Conservation (phyloP, 2,888 invertebrate genomes). For the Marasmarcha lunaedactyla region DNA sequence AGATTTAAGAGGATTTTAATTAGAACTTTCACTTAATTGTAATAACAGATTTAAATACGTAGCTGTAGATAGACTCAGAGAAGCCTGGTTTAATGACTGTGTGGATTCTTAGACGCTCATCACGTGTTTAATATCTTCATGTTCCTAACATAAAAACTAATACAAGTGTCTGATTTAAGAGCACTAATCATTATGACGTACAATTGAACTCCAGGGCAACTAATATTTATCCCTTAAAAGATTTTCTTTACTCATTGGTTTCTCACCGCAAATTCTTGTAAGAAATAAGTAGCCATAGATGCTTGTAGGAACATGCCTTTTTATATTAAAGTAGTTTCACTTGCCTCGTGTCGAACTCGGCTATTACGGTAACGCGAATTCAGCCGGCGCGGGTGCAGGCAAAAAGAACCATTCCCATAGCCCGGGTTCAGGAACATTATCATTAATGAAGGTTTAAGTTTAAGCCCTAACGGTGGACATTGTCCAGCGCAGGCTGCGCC, state of each 20-base stretch:
- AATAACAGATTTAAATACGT: constrained; percentile 1
- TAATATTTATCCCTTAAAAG: too few relatives aligned
- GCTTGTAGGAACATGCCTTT: background rate
- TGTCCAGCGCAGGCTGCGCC: constrained; percentile 44
- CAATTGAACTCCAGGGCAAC: too few relatives aligned
- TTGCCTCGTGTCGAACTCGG: constrained; percentile 32
- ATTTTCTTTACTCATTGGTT: background rate
- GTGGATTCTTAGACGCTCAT: too few relatives aligned
- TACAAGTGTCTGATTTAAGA: too few relatives aligned
- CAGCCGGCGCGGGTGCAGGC: constrained; percentile 24
- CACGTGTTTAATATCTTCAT: too few relatives aligned
- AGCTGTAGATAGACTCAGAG: background rate
- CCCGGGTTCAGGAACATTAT: constrained; percentile 49
- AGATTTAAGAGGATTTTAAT: constrained; percentile 43
- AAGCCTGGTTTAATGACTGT: background rate
- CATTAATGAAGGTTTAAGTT: constrained; percentile 56
- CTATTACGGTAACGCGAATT: constrained; percentile 39
- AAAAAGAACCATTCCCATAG: constrained; percentile 55
- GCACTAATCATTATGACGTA: too few relatives aligned
- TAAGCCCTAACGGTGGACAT: constrained; percentile 58
- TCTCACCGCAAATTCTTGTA: constrained; percentile 1
- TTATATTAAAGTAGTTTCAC: constrained; percentile 6
- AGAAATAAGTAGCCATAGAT: constrained; percentile 1
- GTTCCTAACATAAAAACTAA: too few relatives aligned
- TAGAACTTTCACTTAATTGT: constrained; percentile 45